These are phyloP conservation scores for Mastacembelus armatus DNA, from an alignment of 2,797 vertebrate genomes.

Conservation along the genomic window DNA sequence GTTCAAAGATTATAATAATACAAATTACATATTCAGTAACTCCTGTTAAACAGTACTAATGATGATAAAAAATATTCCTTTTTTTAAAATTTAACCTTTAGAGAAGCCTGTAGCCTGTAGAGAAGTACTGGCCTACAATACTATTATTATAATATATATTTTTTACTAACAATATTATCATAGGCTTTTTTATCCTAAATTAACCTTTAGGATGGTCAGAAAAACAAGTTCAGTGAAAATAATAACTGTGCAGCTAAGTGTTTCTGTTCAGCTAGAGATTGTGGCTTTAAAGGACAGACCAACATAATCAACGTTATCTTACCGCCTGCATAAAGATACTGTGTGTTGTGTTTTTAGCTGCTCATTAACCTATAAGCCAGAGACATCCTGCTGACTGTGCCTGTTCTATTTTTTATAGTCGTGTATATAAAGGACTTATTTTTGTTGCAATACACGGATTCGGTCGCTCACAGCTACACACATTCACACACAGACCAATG, in stretches of 20 bases:
- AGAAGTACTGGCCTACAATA: neutral
- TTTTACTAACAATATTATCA: no score
- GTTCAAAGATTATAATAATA: no score
- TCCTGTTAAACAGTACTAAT: no score
- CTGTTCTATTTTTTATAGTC: slow-evolving; percentile 14
- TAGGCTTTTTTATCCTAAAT: no score
- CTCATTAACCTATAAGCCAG: neutral
- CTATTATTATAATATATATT: neutral
- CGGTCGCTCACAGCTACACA: slow-evolving; percentile 47
- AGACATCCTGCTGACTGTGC: neutral
- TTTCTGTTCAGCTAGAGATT: neutral
- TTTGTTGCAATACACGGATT: slow-evolving; percentile 31
- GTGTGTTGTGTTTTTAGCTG: neutral
- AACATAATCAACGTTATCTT: neutral
- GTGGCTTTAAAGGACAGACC: neutral
- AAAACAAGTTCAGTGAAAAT: no score
- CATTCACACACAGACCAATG: slow-evolving; percentile 50
- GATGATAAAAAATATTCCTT: no score
- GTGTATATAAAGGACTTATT: neutral
- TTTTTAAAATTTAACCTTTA: no score
- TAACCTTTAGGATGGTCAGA: no score
- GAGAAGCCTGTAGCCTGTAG: no score
- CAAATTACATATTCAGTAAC: no score
- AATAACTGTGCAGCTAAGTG: neutral
- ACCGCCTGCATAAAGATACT: neutral